Conservation (phyloP, 1,140 invertebrate genomes). For the Metaphire vulgaris region DNA sequence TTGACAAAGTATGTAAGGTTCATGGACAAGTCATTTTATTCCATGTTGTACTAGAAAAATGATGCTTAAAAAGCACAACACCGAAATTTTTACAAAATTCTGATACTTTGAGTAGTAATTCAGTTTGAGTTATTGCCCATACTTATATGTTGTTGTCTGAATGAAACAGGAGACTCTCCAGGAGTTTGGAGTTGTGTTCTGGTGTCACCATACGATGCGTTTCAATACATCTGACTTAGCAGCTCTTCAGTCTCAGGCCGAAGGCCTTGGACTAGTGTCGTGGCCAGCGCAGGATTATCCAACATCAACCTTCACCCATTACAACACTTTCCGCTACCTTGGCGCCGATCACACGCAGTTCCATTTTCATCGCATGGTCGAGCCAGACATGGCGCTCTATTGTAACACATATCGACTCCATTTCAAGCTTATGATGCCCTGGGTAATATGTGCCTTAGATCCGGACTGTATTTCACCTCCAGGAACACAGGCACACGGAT, state of each 20-base stretch:
- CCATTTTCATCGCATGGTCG: neutral
- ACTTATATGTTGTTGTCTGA: neutral
- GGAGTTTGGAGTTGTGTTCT: constrained; percentile 16
- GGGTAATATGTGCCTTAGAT: constrained; percentile 6
- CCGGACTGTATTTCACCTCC: neutral
- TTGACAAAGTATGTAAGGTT: no score
- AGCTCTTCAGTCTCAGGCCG: neutral
- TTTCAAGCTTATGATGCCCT: constrained; percentile 12
- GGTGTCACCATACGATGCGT: constrained; percentile 11
- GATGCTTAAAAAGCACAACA: no score
- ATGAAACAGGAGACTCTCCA: constrained; percentile 10
- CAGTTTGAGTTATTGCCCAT: no score
- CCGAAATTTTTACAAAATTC: no score
- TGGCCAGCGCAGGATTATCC: constrained; percentile 4
- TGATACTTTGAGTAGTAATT: no score
- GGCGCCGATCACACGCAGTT: neutral
- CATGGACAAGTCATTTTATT: no score
- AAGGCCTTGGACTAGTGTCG: neutral
- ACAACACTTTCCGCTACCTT: constrained; percentile 13
- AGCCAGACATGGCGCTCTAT: neutral
- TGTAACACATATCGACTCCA: neutral
- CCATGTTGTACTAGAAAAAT: no score
- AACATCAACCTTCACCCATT: constrained; percentile 14
- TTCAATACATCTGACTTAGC: neutral
- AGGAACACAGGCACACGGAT: constrained; percentile 6